A percentile compares a stretch with the other conserved stretches of the same genome.
Evolutionary conservation across 2,797 vertebrate species (phyloP).

Genomic region (Alfaro cultratus): DNA sequence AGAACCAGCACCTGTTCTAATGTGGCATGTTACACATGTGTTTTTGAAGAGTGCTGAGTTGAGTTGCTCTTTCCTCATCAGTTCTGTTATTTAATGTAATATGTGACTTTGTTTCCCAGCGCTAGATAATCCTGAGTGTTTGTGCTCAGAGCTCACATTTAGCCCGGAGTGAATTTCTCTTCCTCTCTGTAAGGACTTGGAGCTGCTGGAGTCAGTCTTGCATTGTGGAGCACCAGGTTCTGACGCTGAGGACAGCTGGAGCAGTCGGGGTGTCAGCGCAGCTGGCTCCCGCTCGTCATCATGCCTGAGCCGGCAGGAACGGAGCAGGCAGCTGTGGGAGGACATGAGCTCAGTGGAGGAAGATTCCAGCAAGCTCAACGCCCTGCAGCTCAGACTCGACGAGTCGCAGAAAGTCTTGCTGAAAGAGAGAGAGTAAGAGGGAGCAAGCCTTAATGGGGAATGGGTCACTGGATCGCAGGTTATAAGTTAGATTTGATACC

Average conservation of each 20-base stretch:
- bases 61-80: too few species aligned
- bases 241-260: slow-evolving; percentile 84
- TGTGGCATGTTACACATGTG: too few species aligned
- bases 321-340: slow-evolving; percentile 90
- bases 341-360: slow-evolving; percentile 84
- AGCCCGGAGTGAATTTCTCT: neutral
- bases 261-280: slow-evolving; percentile 72
- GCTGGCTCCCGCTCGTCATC: slow-evolving; percentile 71
- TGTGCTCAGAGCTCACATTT: neutral
- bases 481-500: neutral
- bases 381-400: slow-evolving; percentile 89
- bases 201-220: slow-evolving; percentile 86
- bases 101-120: too few species aligned
- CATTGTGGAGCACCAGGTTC: slow-evolving; percentile 70
- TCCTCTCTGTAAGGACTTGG: slow-evolving; percentile 83
- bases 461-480: neutral
- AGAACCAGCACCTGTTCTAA: too few species aligned
- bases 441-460: neutral
- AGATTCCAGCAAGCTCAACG: slow-evolving; percentile 89
- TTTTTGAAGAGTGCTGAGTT: too few species aligned
- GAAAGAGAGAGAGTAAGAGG: slow-evolving; percentile 89
- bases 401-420: slow-evolving; percentile 94
- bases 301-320: slow-evolving; percentile 85
- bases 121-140: neutral
- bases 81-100: too few species aligned